Evolutionary conservation across 1,140 invertebrate species (phyloP).

Genomic region (Rhopalosiphum maidis): DNA sequence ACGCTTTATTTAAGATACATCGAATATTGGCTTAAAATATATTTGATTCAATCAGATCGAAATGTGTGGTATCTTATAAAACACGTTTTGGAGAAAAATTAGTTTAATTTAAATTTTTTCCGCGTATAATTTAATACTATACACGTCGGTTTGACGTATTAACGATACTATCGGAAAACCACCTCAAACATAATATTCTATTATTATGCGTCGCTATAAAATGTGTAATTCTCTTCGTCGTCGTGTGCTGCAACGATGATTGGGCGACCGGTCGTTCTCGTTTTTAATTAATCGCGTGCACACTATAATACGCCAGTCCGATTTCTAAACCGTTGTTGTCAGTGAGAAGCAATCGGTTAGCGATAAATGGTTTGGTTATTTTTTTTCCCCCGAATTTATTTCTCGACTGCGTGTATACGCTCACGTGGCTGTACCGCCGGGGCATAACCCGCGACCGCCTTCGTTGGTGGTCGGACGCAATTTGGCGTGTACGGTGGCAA

Average conservation of each 20-base stretch:
- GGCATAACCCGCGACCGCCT: not conserved
- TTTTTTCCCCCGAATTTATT: not conserved
- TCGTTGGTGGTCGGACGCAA: not conserved
- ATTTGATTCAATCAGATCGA: not conserved
- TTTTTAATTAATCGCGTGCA: constrained; percentile 39
- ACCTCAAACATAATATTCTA: not conserved
- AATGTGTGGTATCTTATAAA: constrained; percentile 2
- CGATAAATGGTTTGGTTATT: not conserved
- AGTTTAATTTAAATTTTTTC: constrained; percentile 3
- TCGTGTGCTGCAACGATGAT: not conserved
- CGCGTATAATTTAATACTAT: not conserved
- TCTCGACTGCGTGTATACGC: not conserved
- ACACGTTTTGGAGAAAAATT: not conserved
- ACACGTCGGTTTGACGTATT: not conserved
- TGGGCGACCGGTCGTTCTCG: constrained; percentile 31
- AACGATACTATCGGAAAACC: not conserved
- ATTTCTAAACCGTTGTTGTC: constrained; percentile 6
- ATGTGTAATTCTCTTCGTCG: not conserved
- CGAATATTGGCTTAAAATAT: not conserved
- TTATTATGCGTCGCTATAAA: not conserved
- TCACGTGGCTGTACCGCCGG: too few species aligned
- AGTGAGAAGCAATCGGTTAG: not conserved
- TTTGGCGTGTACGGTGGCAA: not conserved
- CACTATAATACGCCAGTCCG: not conserved
- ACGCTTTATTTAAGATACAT: not conserved